Evolutionary conservation across 1,140 invertebrate species (phyloP).

Genomic region (Andricus grossulariae): DNA sequence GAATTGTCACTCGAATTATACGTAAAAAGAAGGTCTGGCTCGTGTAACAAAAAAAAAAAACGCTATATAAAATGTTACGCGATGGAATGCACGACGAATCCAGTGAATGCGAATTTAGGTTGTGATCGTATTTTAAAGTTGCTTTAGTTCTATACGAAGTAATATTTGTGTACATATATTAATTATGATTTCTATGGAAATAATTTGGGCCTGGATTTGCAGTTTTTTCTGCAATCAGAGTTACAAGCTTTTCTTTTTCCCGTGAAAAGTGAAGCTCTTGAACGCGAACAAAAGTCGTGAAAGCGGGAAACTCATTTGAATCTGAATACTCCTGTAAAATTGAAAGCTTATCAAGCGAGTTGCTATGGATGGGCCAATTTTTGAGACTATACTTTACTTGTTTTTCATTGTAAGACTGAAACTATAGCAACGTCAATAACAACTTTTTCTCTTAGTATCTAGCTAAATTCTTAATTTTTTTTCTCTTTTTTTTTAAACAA

Average conservation of each 20-base stretch:
- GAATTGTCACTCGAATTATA: constrained; percentile 31
- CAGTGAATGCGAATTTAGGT: constrained; percentile 66
- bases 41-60: constrained; percentile 9
- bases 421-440: constrained; percentile 33
- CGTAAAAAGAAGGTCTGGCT: constrained; percentile 7
- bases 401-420: constrained; percentile 72
- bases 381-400: constrained; percentile 68
- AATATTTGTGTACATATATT: constrained; percentile 65
- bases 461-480: neutral
- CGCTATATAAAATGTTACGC: constrained; percentile 43
- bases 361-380: constrained; percentile 67
- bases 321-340: neutral
- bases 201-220: constrained; percentile 33
- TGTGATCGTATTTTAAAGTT: constrained; percentile 69
- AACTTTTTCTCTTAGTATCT: neutral
- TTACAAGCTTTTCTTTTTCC: constrained; percentile 28
- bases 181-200: constrained; percentile 51
- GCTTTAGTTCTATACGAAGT: constrained; percentile 58
- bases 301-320: neutral
- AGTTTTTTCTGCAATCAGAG: constrained; percentile 38
- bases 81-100: constrained; percentile 48
- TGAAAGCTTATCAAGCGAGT: constrained; percentile 54
- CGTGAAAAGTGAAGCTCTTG: neutral
- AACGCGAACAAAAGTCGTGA: neutral
- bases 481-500: neutral